Percentiles rank a stretch among this genome's conserved stretches.
phyloP scores from a whole-genome alignment of 2,888 invertebrate species.

The Parapristionchus giblindavisi region DNA sequence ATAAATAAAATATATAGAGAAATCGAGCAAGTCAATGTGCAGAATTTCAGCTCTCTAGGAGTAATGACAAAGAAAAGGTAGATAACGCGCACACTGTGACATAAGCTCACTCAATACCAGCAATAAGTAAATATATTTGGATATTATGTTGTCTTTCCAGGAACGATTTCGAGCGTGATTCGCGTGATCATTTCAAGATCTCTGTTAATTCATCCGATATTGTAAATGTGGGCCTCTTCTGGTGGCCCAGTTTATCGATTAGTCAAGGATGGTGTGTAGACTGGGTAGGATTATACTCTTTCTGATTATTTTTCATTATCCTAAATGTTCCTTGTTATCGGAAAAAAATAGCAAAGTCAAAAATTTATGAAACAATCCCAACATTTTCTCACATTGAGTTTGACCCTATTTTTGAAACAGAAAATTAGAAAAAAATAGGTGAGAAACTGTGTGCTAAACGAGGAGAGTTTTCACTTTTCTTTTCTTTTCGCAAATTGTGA shows the following conservation, averaged over 20 bases:
- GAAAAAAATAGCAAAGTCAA: not conserved
- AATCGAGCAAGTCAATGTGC: not conserved
- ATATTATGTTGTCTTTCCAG: too few relatives aligned
- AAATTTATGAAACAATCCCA: not conserved
- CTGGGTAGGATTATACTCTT: conserved; percentile 40
- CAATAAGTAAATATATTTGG: too few relatives aligned
- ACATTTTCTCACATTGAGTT: too few relatives aligned
- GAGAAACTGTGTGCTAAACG: too few relatives aligned
- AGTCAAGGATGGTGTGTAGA: conserved; percentile 43
- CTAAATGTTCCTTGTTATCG: not conserved
- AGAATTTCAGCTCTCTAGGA: not conserved
- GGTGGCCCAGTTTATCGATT: conserved; percentile 43
- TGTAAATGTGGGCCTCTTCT: conserved; percentile 42
- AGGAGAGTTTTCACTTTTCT: too few relatives aligned
- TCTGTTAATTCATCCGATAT: conserved; percentile 45
- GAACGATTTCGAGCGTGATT: conserved; percentile 60
- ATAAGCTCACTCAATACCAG: too few relatives aligned
- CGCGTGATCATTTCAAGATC: conserved; percentile 58
- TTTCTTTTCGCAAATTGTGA: too few relatives aligned
- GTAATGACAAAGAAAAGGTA: too few relatives aligned
- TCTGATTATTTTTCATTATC: not conserved
- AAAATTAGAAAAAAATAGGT: too few relatives aligned
- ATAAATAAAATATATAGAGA: too few relatives aligned
- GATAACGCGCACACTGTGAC: too few relatives aligned
- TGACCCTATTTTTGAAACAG: too few relatives aligned